A percentile compares a stretch with the other conserved stretches of the same genome.
Conservation (phyloP, 2,797 vertebrate genomes). For the Squalus acanthias region DNA sequence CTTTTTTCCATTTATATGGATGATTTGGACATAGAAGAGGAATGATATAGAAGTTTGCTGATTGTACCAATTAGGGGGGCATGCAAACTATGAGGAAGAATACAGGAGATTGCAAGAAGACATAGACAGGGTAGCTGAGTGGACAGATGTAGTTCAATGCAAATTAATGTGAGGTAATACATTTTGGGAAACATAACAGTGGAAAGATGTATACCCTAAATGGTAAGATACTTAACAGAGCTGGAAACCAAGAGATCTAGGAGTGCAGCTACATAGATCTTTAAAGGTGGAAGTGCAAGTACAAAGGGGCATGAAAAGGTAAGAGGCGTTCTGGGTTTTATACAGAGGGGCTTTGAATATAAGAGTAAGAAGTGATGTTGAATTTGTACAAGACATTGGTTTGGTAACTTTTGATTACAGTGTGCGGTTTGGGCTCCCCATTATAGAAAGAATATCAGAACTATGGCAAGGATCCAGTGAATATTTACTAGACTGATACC, state of each 20-base stretch:
- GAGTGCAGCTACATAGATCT: not conserved
- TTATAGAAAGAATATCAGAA: not conserved
- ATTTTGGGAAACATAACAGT: not conserved
- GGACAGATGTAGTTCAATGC: not conserved
- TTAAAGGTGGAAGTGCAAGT: not conserved
- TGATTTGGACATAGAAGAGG: not conserved
- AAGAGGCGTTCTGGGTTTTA: not conserved
- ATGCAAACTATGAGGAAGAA: not conserved
- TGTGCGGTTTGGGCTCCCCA: no score
- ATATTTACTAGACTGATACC: not conserved
- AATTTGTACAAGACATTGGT: no score
- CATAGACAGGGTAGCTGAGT: not conserved
- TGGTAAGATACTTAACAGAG: not conserved
- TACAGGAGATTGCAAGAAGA: not conserved
- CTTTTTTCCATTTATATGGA: not conserved
- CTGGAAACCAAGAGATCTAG: not conserved
- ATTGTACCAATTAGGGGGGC: not conserved
- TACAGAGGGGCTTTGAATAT: not conserved
- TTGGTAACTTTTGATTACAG: no score
- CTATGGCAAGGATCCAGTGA: not conserved
- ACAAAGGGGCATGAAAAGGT: not conserved
- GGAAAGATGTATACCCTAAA: not conserved
- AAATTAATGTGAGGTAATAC: not conserved
- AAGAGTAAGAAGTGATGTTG: not conserved
- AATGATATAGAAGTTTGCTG: not conserved